phyloP scores from a whole-genome alignment of 2,113 vertebrate species.

The Ictalurus punctatus region DNA sequence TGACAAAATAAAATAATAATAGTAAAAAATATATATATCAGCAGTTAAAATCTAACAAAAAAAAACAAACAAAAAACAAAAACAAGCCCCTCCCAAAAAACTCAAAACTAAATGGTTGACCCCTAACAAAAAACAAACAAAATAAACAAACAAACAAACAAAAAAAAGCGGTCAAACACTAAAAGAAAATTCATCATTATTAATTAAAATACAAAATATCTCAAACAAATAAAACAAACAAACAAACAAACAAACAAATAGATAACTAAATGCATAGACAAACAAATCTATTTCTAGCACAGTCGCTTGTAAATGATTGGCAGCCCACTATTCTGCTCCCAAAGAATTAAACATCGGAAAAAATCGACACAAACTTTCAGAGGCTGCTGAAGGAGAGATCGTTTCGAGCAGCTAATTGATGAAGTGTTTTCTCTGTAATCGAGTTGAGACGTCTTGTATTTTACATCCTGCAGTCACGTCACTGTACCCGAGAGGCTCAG shows the following conservation, averaged over 20 bases:
- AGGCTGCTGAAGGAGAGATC: neutral
- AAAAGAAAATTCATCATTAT: too few species aligned
- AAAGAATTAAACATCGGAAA: neutral
- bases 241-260: neutral
- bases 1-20: too few species aligned
- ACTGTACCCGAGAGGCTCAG: neutral
- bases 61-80: too few species aligned
- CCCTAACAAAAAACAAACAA: too few species aligned
- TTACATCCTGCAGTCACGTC: neutral
- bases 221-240: neutral
- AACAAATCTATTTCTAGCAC: neutral
- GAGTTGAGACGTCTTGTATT: neutral
- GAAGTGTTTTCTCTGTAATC: neutral
- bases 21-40: too few species aligned
- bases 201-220: neutral
- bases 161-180: too few species aligned
- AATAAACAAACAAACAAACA: too few species aligned
- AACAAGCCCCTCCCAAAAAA: too few species aligned
- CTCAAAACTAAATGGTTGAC: too few species aligned
- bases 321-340: neutral
- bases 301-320: neutral
- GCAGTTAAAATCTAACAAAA: too few species aligned
- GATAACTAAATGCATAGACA: neutral
- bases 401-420: neutral
- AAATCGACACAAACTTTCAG: neutral